phyloP scores from a whole-genome alignment of 2,797 vertebrate genomes.

The Poeciliopsis gracilis region DNA sequence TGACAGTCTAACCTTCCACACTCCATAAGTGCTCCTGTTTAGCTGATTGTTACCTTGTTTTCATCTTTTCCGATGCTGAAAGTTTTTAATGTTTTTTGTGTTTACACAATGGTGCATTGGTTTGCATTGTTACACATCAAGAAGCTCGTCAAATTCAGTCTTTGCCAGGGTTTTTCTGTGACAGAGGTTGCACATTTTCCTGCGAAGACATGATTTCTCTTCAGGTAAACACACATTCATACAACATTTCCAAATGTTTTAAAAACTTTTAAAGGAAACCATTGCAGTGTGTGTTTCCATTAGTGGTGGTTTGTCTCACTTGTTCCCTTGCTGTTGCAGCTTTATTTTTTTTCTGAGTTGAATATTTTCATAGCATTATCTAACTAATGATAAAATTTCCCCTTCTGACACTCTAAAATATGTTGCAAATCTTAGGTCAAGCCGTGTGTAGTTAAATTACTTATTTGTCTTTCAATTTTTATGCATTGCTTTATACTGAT shows the following conservation, averaged over 20 bases:
- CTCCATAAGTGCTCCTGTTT: background rate
- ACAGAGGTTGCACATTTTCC: background rate
- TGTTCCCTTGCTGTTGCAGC: background rate
- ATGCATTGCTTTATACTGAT: background rate
- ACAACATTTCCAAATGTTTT: background rate
- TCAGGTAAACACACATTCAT: background rate
- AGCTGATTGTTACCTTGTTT: background rate
- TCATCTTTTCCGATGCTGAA: background rate
- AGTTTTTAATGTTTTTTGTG: background rate
- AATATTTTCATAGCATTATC: background rate
- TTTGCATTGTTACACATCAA: background rate
- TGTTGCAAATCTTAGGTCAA: background rate
- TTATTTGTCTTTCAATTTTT: background rate
- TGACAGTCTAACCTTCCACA: background rate
- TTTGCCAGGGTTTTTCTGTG: conserved; percentile 1
- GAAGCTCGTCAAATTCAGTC: background rate
- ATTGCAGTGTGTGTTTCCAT: background rate
- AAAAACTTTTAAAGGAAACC: background rate
- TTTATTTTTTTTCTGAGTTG: background rate
- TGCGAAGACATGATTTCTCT: background rate
- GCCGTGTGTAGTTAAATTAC: background rate
- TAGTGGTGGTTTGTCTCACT: background rate
- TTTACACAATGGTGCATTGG: background rate
- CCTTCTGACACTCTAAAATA: background rate
- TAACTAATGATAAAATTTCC: background rate